A percentile compares a stretch with the other conserved stretches of the same genome.
Conservation (phyloP, 2,888 invertebrate species). For the Lutraria lutraria region DNA sequence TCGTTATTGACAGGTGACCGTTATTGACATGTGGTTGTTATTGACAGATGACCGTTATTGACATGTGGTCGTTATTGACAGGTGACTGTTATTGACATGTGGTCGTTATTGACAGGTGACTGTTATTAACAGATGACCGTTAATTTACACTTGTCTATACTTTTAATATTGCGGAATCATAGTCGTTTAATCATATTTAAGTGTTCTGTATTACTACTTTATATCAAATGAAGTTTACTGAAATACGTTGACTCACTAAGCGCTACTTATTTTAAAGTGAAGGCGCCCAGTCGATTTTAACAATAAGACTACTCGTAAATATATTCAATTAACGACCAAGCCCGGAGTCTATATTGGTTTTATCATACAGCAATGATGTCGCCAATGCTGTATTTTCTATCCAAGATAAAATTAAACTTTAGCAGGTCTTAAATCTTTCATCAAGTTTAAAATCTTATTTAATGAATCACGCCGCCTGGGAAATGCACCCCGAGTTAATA, state of each 20-base stretch:
- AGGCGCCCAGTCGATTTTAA: background rate
- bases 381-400: background rate
- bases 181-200: too few species aligned
- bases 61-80: too few species aligned
- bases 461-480: background rate
- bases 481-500: background rate
- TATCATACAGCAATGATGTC: background rate
- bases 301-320: background rate
- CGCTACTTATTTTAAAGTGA: background rate
- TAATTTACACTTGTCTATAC: too few species aligned
- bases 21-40: too few species aligned
- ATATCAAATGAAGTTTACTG: too few species aligned
- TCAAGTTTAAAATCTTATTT: slow-evolving; percentile 18
- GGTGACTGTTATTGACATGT: too few species aligned
- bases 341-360: background rate
- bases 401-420: slow-evolving; percentile 5
- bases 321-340: slow-evolving; percentile 8
- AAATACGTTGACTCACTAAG: background rate
- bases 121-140: too few species aligned
- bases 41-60: too few species aligned
- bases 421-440: slow-evolving; percentile 11
- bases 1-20: too few species aligned
- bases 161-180: too few species aligned
- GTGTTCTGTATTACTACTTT: too few species aligned
- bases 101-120: too few species aligned